Conservation (phyloP, 2,888 invertebrate genomes). For the Eristalinus sepulchralis region DNA sequence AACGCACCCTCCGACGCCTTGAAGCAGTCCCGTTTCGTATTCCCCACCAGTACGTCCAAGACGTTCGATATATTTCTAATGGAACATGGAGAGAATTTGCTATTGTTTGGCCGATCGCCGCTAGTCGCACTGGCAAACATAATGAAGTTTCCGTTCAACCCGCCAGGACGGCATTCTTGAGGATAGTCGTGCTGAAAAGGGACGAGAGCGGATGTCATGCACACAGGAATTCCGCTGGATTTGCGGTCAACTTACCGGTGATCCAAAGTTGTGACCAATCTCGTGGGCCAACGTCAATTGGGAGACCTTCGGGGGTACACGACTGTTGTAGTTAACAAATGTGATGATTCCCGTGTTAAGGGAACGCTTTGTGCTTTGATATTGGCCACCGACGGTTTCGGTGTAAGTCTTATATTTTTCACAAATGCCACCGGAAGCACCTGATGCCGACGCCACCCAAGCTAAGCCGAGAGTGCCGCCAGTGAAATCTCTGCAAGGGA, state of each 20-base stretch:
- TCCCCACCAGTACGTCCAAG: conserved; percentile 94
- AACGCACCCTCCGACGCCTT: conserved; percentile 95
- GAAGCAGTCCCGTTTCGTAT: conserved; percentile 96
- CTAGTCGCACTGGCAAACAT: conserved; percentile 99
- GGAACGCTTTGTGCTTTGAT: conserved; percentile 95
- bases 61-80: conserved; percentile 97
- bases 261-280: conserved; percentile 99
- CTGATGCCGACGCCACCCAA: conserved; percentile 99
- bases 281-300: conserved; percentile 99
- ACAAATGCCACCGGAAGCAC: conserved; percentile 99
- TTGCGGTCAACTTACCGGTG: conserved; percentile 87
- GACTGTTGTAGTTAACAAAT: conserved; percentile 98
- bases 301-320: conserved; percentile 98
- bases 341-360: conserved; percentile 99
- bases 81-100: conserved; percentile 97
- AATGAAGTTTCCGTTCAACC: conserved; percentile 97
- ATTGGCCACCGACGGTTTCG: conserved; percentile 96
- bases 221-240: background rate
- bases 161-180: conserved; percentile 93
- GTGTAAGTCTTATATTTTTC: conserved; percentile 98
- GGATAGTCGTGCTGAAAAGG: conserved; percentile 93
- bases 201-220: conserved; percentile 4
- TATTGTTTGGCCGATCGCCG: conserved; percentile 98
- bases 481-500: conserved; percentile 90
- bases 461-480: conserved; percentile 99